Evolutionary conservation across 2,888 invertebrate genomes (phyloP).

Genomic region (Mythimna loreyi): DNA sequence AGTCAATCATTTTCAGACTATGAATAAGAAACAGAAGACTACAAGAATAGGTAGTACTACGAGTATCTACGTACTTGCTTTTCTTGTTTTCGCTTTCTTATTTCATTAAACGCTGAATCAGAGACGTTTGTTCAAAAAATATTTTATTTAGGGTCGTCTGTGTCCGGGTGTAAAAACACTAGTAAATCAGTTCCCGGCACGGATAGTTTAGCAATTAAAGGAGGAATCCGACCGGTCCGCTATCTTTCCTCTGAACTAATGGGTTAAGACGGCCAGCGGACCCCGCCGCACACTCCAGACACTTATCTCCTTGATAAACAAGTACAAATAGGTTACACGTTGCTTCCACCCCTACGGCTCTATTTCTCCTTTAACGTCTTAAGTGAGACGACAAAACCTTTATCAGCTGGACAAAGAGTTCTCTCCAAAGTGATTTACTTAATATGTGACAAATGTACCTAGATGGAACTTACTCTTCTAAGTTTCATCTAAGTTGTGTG

Average conservation of each 20-base stretch:
- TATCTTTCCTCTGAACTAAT: constrained; percentile 85
- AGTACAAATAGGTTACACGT: constrained; percentile 87
- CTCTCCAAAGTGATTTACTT: constrained; percentile 78
- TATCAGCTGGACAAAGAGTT: constrained; percentile 81
- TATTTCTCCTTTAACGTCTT: constrained; percentile 84
- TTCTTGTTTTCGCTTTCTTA: too few species aligned
- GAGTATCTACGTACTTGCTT: too few species aligned
- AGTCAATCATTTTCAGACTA: background rate
- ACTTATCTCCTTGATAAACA: constrained; percentile 88
- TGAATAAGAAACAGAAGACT: background rate
- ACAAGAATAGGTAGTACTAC: background rate
- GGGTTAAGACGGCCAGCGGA: constrained; percentile 80
- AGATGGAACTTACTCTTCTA: constrained; percentile 2
- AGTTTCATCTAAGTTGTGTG: too few species aligned
- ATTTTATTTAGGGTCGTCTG: constrained; percentile 26
- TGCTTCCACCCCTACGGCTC: constrained; percentile 80
- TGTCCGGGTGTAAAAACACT: constrained; percentile 61
- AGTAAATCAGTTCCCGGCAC: constrained; percentile 73
- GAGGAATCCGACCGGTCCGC: constrained; percentile 77
- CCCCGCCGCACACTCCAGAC: constrained; percentile 79
- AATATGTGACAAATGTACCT: constrained; percentile 72
- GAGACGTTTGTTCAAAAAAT: background rate
- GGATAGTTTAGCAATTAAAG: constrained; percentile 86
- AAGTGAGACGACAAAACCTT: constrained; percentile 81
- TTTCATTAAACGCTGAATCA: background rate